phyloP scores from a whole-genome alignment of 2,797 vertebrate genomes.

The Chrysocyon brachyurus region DNA sequence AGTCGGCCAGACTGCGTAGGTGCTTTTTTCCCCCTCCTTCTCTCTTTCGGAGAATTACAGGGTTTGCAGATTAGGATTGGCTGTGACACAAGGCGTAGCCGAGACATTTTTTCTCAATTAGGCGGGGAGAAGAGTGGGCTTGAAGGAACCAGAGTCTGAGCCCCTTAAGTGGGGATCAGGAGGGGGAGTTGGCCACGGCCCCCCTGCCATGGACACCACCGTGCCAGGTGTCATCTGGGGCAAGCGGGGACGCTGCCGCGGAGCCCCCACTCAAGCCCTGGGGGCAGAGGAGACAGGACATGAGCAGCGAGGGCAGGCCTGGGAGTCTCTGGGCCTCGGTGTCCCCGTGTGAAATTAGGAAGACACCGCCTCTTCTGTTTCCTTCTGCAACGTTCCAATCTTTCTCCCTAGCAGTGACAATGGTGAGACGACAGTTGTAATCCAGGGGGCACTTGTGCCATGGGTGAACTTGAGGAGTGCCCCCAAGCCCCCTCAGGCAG shows the following conservation, averaged over 20 bases:
- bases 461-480: neutral
- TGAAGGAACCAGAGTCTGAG: neutral
- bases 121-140: too few species aligned
- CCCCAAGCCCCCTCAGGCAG: neutral
- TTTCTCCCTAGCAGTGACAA: neutral
- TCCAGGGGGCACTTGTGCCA: neutral
- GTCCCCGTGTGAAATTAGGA: neutral
- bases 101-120: constrained; percentile 46
- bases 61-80: neutral
- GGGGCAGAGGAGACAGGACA: neutral
- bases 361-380: neutral
- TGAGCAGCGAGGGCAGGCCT: neutral
- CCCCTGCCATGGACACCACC: fast-evolving
- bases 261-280: fast-evolving
- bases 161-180: neutral
- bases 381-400: neutral
- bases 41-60: neutral
- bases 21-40: neutral
- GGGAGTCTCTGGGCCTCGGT: constrained; percentile 6
- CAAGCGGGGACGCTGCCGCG: neutral
- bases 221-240: neutral
- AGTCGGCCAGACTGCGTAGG: neutral
- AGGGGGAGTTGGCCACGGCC: fast-evolving
- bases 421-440: neutral
- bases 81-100: neutral